Evolutionary conservation across 2,888 invertebrate species (phyloP).

Genomic region (Rhyacophila evoluta): DNA sequence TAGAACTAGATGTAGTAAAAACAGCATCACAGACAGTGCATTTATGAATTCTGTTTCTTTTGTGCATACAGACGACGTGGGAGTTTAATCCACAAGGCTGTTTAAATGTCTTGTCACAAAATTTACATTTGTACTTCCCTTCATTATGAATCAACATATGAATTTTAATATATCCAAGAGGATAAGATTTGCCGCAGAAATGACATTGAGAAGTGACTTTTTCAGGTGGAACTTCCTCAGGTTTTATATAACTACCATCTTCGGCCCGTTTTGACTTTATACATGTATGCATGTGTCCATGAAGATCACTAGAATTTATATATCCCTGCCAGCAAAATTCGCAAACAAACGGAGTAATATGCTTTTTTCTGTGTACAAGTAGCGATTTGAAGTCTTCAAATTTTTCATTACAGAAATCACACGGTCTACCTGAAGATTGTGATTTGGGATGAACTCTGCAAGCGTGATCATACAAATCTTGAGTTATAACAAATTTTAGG

Average conservation of each 20-base stretch:
- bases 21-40: conserved; percentile 67
- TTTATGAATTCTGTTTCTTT: conserved; percentile 65
- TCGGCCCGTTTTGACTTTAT: background rate
- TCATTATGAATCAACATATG: conserved; percentile 67
- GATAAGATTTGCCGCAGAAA: conserved; percentile 69
- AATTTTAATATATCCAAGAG: conserved; percentile 65
- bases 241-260: conserved; percentile 23
- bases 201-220: conserved; percentile 58
- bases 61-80: conserved; percentile 67
- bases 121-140: conserved; percentile 64
- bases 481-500: conserved; percentile 51
- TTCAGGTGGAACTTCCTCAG: background rate
- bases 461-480: conserved; percentile 62
- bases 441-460: conserved; percentile 59
- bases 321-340: conserved; percentile 68
- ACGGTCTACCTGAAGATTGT: conserved; percentile 61
- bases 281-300: conserved; percentile 60
- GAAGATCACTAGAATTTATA: conserved; percentile 59
- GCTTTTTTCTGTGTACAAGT: conserved; percentile 64
- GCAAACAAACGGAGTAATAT: conserved; percentile 64
- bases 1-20: conserved; percentile 66
- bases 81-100: conserved; percentile 66
- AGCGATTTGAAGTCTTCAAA: conserved; percentile 66
- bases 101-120: conserved; percentile 68
- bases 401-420: conserved; percentile 66